Evolutionary conservation across 2,113 vertebrate genomes (phyloP).

Genomic region (Miniopterus natalensis): DNA sequence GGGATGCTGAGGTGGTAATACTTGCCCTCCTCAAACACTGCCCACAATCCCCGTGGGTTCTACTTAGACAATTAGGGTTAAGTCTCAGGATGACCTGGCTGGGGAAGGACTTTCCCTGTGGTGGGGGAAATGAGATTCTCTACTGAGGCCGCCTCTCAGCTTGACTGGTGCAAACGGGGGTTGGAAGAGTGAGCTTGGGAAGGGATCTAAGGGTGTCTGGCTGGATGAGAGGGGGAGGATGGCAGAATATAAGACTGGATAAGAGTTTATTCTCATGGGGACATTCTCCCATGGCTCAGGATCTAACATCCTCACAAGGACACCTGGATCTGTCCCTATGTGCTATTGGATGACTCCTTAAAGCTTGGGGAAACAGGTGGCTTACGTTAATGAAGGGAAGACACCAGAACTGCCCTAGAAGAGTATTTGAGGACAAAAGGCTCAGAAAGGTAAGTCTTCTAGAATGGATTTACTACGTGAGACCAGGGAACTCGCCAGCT

Average conservation of each 20-base stretch:
- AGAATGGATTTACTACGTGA: not conserved
- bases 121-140: not conserved
- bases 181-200: not conserved
- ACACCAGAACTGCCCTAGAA: too few relatives aligned
- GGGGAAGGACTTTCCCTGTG: not conserved
- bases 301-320: not conserved
- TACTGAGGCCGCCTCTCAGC: not conserved
- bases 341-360: not conserved
- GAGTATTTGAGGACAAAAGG: not conserved
- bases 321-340: not conserved
- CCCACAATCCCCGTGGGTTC: accelerated
- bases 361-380: not conserved
- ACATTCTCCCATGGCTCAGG: not conserved
- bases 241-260: not conserved
- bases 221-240: not conserved
- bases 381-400: not conserved
- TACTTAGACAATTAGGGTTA: not conserved
- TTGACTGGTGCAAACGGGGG: not conserved
- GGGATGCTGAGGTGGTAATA: not conserved
- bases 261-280: not conserved
- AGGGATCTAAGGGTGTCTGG: not conserved
- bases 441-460: not conserved
- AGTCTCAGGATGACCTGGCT: not conserved
- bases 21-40: not conserved
- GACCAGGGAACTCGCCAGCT: not conserved